Percentiles rank a stretch among this genome's conserved stretches.
Conservation (phyloP, 2,113 vertebrate species). For the Phoxinus phoxinus region DNA sequence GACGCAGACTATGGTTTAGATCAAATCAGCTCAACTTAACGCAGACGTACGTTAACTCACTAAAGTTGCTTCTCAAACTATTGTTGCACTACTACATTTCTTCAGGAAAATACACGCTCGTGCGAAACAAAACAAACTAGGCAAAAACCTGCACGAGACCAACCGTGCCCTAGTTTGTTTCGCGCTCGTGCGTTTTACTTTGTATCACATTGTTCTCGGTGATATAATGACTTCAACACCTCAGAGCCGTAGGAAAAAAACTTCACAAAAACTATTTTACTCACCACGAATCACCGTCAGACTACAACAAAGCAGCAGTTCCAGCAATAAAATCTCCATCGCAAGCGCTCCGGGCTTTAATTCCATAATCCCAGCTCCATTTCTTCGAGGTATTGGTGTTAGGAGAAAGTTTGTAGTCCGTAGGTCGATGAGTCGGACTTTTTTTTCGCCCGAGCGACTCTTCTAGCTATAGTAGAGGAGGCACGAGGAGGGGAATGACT, state of each 20-base stretch:
- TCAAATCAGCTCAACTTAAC: not conserved
- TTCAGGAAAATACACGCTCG: constrained; percentile 4
- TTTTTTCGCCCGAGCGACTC: constrained; percentile 54
- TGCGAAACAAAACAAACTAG: not conserved
- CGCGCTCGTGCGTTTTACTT: constrained; percentile 6
- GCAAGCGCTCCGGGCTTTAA: constrained; percentile 42
- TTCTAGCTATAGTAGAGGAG: constrained; percentile 62
- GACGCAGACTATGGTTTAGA: not conserved
- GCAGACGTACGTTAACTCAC: not conserved
- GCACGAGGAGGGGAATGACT: constrained; percentile 53
- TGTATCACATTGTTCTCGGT: constrained; percentile 29
- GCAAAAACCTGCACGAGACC: not conserved
- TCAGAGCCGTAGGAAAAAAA: constrained; percentile 11
- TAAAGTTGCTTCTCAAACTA: not conserved
- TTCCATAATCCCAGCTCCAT: constrained; percentile 45
- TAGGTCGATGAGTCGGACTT: constrained; percentile 25
- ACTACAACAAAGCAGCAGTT: constrained; percentile 51
- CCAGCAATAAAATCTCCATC: constrained; percentile 50
- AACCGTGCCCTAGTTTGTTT: not conserved
- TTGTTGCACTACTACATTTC: too few relatives aligned
- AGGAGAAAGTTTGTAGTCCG: constrained; percentile 31
- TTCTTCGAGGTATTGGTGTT: constrained; percentile 51
- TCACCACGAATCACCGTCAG: constrained; percentile 48
- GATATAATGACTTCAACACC: constrained; percentile 34
- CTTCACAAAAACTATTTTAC: constrained; percentile 30